Evolutionary conservation across 2,888 invertebrate genomes (phyloP).

Genomic region (Apomyelois bistriatella): DNA sequence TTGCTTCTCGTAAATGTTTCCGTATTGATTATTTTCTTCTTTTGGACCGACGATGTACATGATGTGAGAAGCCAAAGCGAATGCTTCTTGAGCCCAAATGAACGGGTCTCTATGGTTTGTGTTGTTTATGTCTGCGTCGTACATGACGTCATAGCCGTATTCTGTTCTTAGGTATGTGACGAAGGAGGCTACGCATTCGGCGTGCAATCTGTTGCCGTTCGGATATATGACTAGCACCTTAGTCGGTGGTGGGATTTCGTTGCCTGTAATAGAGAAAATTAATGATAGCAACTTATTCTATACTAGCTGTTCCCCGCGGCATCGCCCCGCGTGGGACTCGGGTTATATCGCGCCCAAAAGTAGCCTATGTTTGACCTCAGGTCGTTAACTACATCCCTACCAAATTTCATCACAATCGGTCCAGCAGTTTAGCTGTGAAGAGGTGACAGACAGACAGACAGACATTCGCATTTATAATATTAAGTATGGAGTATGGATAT

Average conservation of each 20-base stretch:
- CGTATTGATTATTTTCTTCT: constrained; percentile 47
- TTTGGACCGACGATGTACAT: constrained; percentile 62
- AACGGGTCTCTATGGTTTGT: constrained; percentile 60
- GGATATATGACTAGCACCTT: constrained; percentile 65
- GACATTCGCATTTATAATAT: too few species aligned
- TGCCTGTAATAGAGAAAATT: constrained; percentile 31
- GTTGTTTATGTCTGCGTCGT: constrained; percentile 55
- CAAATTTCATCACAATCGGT: too few species aligned
- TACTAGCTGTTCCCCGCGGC: too few species aligned
- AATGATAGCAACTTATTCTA: too few species aligned
- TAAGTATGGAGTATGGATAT: too few species aligned
- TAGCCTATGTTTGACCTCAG: too few species aligned
- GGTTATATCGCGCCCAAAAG: too few species aligned
- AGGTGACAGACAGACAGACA: too few species aligned
- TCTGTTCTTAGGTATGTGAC: constrained; percentile 57
- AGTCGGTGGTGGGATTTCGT: constrained; percentile 58
- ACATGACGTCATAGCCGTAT: constrained; percentile 62
- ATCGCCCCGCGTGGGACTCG: too few species aligned
- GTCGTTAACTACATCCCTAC: too few species aligned
- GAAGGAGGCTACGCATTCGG: constrained; percentile 60
- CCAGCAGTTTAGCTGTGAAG: too few species aligned
- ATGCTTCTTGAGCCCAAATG: constrained; percentile 62
- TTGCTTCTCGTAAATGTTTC: constrained; percentile 65
- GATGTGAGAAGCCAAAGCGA: constrained; percentile 51
- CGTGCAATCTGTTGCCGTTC: constrained; percentile 55